Evolutionary conservation across 1,140 invertebrate species (phyloP), one percentile per base, ranked within the genome.

Genomic region (Mactra quadrangularis): DNA sequence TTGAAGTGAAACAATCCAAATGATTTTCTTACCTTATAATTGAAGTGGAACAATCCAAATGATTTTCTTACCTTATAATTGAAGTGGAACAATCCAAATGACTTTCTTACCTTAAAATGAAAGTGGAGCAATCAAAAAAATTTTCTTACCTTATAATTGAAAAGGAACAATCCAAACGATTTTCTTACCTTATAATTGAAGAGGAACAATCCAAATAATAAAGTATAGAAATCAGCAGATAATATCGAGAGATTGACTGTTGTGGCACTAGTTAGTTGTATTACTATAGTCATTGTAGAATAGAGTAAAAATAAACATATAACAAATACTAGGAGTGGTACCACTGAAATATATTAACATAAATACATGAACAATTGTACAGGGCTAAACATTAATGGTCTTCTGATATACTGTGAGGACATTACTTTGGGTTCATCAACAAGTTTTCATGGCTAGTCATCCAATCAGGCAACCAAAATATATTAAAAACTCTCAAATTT

Each of bases 161-260:
- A 3, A 13, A 83, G 47, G 29, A 7, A 50, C 7, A 1, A 52
- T n/a, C 29, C 11, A 29, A 29, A 1, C 19, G n/a, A n/a, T 19
- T 52, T 35, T 19, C 29, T 93, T 93, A 97, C 97, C 94, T 96
- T 95, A 92, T 97, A 97, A 75, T 96, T 95, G 91, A 97, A 97
- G 79, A 97, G 94, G 86, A 96, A 94, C 88, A 97, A 95, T 84
- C 97, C 96, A 79, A 95, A 94, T 71, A 98, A 94, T 50, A 97
- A 94, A 47, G 96, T 95, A 92, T 97, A 97, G 90, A 97, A 97
- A 93, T 97, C 97, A 0, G 97, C 95, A 0, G 97, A 96, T 31
- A 98, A 93, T 74, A 97, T 95, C 6, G 96, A 96, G 22, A 98
- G 93, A 91, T 97, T 97, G 86, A 97, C 93, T 62, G 96, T 95